Base-by-base conservation (phyloP, 2,113 vertebrate genomes). In the Catharus minimus region DNA sequence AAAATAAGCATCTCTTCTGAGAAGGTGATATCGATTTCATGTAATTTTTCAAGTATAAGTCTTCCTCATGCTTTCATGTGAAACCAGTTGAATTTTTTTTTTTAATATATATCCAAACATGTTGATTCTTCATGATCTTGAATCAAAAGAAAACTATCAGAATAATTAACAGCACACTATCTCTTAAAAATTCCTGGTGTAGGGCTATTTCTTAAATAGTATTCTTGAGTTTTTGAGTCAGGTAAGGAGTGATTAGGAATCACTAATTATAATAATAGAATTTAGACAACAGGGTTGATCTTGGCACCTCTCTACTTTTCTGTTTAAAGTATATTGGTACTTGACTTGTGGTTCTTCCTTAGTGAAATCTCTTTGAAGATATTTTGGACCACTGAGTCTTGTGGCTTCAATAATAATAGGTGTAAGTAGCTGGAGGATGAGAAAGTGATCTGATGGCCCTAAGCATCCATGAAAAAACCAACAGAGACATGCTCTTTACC, bases 401-500 rank as follows among this genome's bases (percentile, higher is more conserved):
- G 8, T 44, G 18, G 12, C 16, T 71, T 38, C 49, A 50, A 26
- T 50, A 50, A 17, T 22, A n/a, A 55, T 18, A 46, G 27, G 22
- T 71, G 22, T 46, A n/a, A 62, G 8, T 32, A 22, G 4, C 3
- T 32, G 27, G 5, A 14, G 38, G 21, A 5, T 38, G 38, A 27
- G 28, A 62, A 53, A 46, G 27, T 46, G 27, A 38, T 27, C 27
- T 53, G 22, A 17, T 82, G 39, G 38, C 38, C 39, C 11, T 46
- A 46, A 72, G 18, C 24, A 60, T 43, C 27, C 22, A 10, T 62
- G n/a, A 32, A 62, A 62, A 26, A 53, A 32, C 4, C 27, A 38
- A 21, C 0, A 1, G 36, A 41, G 9, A 19, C 12, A 3, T 46
- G 18, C 17, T 44, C 14, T 44, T 32, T 36, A 44, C 39, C 47